Conservation (phyloP, 2,797 vertebrate genomes). For the Cyclura pinguis region DNA sequence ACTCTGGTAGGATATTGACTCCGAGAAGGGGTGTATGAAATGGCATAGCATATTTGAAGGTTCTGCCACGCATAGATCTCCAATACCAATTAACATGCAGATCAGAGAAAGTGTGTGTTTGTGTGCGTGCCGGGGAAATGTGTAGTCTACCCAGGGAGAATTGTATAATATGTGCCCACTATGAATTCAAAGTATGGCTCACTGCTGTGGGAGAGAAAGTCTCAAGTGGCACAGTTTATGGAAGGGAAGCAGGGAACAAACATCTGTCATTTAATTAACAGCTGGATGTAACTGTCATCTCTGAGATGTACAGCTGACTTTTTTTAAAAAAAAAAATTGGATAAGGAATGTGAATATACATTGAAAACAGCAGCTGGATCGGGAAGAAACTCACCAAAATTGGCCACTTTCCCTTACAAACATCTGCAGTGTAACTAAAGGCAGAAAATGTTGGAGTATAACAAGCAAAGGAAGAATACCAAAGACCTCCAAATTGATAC, state of each 20-base stretch:
- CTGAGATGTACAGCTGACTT: constrained; percentile 54
- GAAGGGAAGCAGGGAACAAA: constrained; percentile 31
- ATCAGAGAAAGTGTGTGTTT: background rate
- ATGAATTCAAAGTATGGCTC: constrained; percentile 31
- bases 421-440: constrained; percentile 55
- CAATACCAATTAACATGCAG: constrained; percentile 19
- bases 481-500: constrained; percentile 9
- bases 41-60: background rate
- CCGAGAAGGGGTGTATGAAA: background rate
- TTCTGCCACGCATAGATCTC: background rate
- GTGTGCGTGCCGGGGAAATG: background rate
- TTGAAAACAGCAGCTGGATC: constrained; percentile 56
- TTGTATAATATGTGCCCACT: background rate
- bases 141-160: background rate
- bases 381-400: constrained; percentile 57
- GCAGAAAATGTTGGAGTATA: constrained; percentile 66
- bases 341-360: constrained; percentile 47
- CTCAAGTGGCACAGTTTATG: constrained; percentile 34
- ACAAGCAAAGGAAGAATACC: constrained; percentile 54
- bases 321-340: constrained; percentile 50
- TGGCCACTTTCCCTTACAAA: constrained; percentile 56
- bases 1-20: background rate
- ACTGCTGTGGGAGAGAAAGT: constrained; percentile 13
- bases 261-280: constrained; percentile 66
- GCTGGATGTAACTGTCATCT: constrained; percentile 56